Base-by-base conservation (phyloP, 2,797 vertebrate genomes). In the Cephalopachus bancanus region DNA sequence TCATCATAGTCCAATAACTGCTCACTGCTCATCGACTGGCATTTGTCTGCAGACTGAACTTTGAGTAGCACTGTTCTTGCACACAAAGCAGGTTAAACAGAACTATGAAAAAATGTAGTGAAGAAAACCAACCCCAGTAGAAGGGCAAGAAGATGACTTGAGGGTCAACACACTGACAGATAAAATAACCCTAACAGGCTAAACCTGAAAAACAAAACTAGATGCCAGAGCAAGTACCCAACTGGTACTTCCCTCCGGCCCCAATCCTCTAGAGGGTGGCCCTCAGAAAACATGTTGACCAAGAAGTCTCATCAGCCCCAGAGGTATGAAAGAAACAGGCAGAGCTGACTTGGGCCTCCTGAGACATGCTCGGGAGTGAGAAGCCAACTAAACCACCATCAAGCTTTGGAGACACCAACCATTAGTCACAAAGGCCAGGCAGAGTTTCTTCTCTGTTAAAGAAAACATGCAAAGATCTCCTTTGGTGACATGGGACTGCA, bases 51-150 rank as follows among this genome's bases (percentile, higher is more conserved):
- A 75, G 33, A 72, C 49, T 30, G 20, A 92, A 76, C 79, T 92
- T 67, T 89, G 94, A 96, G 96, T 28, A 94, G 91, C 96, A 97
- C 95, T 96, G 96, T 76, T 83, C 59, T 80, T 74, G 83, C 59
- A 89, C 16, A 96, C 22, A 72, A 72, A 26, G 37, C 26, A 94
- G 69, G 53, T 83, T 83, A 92, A 85, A 83, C 1, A 89, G 53
- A 92, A 92, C 28, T 55, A 90, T 9, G 33, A 92, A 90, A 84
- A 85, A 3, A 24, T 26, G 76, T 65, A 92, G 53, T 80, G 72
- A 91, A 92, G 57, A 93, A 95, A 93, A 94, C 20, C 60, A 89
- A 71, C n/a, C 17, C 49, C 69, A 64, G 59, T 0, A 94, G 33
- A 89, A 37, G 69, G 60, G n/a, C 89, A 89, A 67, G 16, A 89